Conservation (phyloP, 2,797 vertebrate genomes). For the Cryptoblepharus egeriae region DNA sequence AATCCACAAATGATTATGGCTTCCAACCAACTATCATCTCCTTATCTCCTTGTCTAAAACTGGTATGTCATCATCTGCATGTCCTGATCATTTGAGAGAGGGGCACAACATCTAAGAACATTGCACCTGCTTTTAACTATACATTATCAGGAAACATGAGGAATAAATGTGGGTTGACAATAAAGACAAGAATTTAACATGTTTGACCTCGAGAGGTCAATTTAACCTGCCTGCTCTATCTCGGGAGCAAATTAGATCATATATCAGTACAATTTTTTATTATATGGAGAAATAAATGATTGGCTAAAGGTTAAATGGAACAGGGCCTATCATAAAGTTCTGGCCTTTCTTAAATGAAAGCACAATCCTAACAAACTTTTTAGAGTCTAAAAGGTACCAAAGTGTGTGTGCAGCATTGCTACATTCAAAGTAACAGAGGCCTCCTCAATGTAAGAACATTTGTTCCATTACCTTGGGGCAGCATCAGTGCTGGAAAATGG, state of each 20-base stretch:
- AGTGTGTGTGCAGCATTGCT: neutral
- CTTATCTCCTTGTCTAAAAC: too few relatives aligned
- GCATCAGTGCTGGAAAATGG: too few relatives aligned
- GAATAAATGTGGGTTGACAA: neutral
- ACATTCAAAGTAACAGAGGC: too few relatives aligned
- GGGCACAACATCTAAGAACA: neutral
- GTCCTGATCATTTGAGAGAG: neutral
- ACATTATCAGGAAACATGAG: neutral
- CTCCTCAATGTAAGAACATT: too few relatives aligned
- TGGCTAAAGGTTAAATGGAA: neutral
- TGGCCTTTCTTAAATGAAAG: neutral
- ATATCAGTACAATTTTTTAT: neutral
- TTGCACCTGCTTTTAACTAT: neutral
- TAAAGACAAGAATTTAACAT: neutral
- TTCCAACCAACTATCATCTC: neutral
- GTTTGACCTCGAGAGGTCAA: neutral
- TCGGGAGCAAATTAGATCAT: neutral
- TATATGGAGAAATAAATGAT: neutral
- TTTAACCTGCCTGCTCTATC: neutral
- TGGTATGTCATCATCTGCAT: neutral
- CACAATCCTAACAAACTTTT: too few relatives aligned
- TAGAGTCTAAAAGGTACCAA: too few relatives aligned
- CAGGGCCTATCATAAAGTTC: conserved; percentile 28
- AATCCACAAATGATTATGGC: neutral
- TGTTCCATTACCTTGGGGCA: too few relatives aligned